These are phyloP conservation scores for Drosophila mimica DNA, from an alignment of 2,888 invertebrate genomes.

Conservation along the genomic window DNA sequence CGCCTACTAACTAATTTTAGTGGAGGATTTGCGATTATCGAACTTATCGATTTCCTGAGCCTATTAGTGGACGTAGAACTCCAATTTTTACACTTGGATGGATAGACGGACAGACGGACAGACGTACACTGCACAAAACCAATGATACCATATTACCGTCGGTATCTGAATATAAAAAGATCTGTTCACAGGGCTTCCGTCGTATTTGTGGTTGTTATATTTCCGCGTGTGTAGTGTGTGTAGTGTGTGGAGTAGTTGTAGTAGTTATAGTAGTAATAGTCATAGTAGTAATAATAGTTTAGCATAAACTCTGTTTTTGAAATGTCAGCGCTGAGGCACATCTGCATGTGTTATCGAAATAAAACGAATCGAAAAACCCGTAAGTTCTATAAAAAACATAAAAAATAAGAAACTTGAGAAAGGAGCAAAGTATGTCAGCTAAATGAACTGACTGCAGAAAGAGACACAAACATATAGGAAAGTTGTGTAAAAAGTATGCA, in stretches of 20 bases:
- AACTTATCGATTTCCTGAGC: too few relatives aligned
- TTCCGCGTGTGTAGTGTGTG: neutral
- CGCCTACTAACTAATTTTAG: too few relatives aligned
- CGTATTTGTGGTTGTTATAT: slow-evolving; percentile 9
- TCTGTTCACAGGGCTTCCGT: slow-evolving; percentile 21
- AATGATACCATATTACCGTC: neutral
- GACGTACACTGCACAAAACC: too few relatives aligned
- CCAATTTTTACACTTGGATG: too few relatives aligned
- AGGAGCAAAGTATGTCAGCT: neutral
- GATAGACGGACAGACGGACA: too few relatives aligned
- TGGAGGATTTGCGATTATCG: too few relatives aligned
- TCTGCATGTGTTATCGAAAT: slow-evolving; percentile 1
- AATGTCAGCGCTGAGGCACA: slow-evolving; percentile 32
- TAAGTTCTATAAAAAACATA: too few relatives aligned
- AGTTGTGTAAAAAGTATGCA: neutral
- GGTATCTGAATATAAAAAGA: slow-evolving; percentile 3
- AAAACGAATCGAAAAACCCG: too few relatives aligned
- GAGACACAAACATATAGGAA: neutral
- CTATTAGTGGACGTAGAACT: too few relatives aligned
- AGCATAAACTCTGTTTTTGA: neutral
- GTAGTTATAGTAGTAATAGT: neutral
- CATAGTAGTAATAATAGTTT: neutral
- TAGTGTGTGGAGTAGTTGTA: neutral
- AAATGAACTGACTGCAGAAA: neutral
- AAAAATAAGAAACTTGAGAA: too few relatives aligned